Percentiles rank a stretch among this genome's conserved stretches.
These are phyloP conservation scores for Sabellastarte sp. DNA, from an alignment of 2,888 invertebrate genomes.

Conservation along the genomic window DNA sequence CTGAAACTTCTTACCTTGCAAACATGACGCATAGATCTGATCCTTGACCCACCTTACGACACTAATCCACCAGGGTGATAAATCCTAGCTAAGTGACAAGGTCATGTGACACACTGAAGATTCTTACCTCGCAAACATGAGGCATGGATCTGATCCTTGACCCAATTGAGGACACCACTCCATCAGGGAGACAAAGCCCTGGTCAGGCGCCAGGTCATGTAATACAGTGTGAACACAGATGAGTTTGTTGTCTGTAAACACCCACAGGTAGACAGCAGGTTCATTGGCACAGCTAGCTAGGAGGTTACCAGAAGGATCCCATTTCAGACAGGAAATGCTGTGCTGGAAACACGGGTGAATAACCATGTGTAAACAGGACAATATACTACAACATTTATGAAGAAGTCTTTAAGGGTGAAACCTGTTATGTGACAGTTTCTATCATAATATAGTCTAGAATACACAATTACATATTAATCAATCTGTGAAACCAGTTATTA, in stretches of 20 bases:
- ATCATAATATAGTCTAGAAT: too few relatives aligned
- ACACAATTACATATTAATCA: too few relatives aligned
- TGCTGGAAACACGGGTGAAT: conserved; percentile 39
- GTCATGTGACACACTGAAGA: too few relatives aligned
- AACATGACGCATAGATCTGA: too few relatives aligned
- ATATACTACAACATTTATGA: too few relatives aligned
- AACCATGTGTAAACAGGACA: not conserved
- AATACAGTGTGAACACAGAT: conserved; percentile 59
- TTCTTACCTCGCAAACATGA: conserved; percentile 47
- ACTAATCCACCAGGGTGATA: too few relatives aligned
- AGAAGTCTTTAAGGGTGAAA: too few relatives aligned
- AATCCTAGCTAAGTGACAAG: too few relatives aligned
- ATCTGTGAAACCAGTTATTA: too few relatives aligned
- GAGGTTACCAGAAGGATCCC: conserved; percentile 63
- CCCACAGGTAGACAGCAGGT: conserved; percentile 63
- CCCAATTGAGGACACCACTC: conserved; percentile 65
- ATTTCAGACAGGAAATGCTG: conserved; percentile 61
- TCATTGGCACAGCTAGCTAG: conserved; percentile 63
- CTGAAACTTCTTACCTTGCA: too few relatives aligned
- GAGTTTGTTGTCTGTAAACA: conserved; percentile 58
- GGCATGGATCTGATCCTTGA: conserved; percentile 42
- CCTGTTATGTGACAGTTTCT: too few relatives aligned
- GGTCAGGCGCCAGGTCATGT: conserved; percentile 46
- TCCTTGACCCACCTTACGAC: too few relatives aligned
- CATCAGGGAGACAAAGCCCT: conserved; percentile 60